Base-by-base conservation (phyloP, 2,888 invertebrate species). In the Catocala fraxini region DNA sequence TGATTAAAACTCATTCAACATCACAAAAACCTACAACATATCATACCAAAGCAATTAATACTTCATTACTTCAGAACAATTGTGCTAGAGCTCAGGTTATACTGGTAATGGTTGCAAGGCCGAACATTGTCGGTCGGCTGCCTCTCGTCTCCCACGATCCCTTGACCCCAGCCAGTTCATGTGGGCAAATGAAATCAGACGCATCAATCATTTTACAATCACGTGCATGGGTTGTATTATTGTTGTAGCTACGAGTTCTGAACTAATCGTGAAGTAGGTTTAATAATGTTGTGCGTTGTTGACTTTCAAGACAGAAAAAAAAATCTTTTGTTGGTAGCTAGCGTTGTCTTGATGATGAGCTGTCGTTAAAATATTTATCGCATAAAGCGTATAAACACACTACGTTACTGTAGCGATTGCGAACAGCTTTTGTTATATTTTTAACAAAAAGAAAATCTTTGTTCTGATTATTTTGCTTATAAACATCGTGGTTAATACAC, bases 131-230 rank as follows among this genome's bases (percentile, higher is more conserved):
- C 58, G 65, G 70, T 70, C 59, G 55, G 63, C 56, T 67, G 59
- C 64, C 69, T 62, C 52, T 68, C 72, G 68, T 72, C 76, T 86
- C 87, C 83, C 87, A 86, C 87, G 86, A 77, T 84, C 87, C 70
- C 74, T 60, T 79, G 86, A 84, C 86, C 85, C 66, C 78, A 76
- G 70, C n/a, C 51, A 72, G 77, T 83, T 85, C 87, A 83, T 75
- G 73, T 83, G 82, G 75, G 82, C 85, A 85, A 85, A 87, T 85
- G 85, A 84, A 87, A 83, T 83, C 85, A 82, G 85, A 81, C 81
- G 84, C 83, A 87, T 87, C 87, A 86, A 87, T 87, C 87, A 87
- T 76, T 67, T 66, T 77, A 84, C 81, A 84, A 84, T 83, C 84
- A 80, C 69, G 73, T 68, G 73, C 64, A 77, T 71, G 64, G 73